Evolutionary conservation across 2,888 invertebrate species (phyloP), one percentile per base, ranked within the genome.

Genomic region (Cecidostiba fungosa): DNA sequence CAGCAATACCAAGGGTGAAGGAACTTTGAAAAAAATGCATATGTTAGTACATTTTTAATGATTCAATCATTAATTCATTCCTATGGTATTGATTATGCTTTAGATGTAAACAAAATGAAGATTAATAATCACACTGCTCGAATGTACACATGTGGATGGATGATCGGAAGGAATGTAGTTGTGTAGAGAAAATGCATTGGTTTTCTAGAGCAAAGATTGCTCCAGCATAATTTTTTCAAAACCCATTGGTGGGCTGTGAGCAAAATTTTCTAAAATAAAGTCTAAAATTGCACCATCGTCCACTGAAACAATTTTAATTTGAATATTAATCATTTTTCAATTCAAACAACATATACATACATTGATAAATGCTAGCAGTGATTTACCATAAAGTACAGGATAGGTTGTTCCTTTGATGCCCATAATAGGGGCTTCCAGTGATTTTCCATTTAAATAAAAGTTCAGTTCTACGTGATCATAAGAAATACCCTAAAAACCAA

Each of bases 221-320:
- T 99, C 99, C 87, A 99, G 95, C 97, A 99, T 98, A 88, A 99
- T 99, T 94, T 97, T 97, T 90, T 99, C 98, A 92, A 97, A 99
- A 62, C 99, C 99, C 78, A 96, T 94, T 0, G 98, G 97, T 59
- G 97, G 97, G 0, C 96, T 95, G 92, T 97, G 96, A 88, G 96
- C 95, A 93, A 99, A 99, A 92, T 97, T 97, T 89, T 98, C 97
- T 93, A 99, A 96, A 91, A 98, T 96, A 88, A 99, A 96, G 94
- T 99, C 99, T 94, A 99, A 93, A 89, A 99, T 99, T 43, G 99
- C 99, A 89, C 99, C 99, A 93, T 99, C 98, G 91, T 99, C 99
- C 91, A 99, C 99, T 98, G 94, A 85, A 96, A 96, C 90, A 88
- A 89, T 80, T 50, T 70, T 73, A 23, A 84, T 72, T n/a, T 29